Conservation (phyloP, 2,113 vertebrate genomes). For the Megalops atlanticus region DNA sequence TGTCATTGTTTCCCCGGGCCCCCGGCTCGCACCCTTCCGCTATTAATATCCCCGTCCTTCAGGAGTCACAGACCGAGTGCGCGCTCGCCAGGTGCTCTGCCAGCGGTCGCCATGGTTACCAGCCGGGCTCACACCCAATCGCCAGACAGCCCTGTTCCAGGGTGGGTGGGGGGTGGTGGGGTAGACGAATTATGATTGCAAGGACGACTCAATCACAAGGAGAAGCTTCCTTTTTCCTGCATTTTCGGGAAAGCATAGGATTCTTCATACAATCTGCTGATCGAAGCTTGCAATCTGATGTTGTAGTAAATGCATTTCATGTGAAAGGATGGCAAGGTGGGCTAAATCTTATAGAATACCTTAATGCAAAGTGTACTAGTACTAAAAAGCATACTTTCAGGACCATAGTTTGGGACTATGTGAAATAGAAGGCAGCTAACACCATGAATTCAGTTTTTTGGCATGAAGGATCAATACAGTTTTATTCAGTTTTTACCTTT, state of each 20-base stretch:
- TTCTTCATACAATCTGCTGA: too few relatives aligned
- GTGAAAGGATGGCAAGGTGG: too few relatives aligned
- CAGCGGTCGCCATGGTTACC: background rate
- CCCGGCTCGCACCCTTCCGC: background rate
- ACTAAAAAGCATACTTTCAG: too few relatives aligned
- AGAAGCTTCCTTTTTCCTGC: background rate
- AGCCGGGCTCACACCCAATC: background rate
- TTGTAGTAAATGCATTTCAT: too few relatives aligned
- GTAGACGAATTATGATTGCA: background rate
- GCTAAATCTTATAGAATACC: too few relatives aligned
- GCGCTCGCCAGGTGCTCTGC: background rate
- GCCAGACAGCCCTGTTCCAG: background rate
- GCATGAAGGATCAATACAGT: background rate
- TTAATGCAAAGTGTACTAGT: too few relatives aligned
- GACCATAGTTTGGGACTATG: too few relatives aligned
- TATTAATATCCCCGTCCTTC: conserved; percentile 3
- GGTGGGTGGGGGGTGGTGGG: too few relatives aligned
- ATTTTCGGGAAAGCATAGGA: background rate
- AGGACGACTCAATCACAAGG: background rate
- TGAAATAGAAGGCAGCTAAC: too few relatives aligned
- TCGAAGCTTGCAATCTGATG: too few relatives aligned
- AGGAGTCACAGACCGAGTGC: background rate
- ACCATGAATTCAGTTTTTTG: too few relatives aligned
- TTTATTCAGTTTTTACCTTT: conserved; percentile 1
- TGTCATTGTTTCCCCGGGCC: background rate